phyloP scores from a whole-genome alignment of 2,797 vertebrate species.

The Pampus argenteus region DNA sequence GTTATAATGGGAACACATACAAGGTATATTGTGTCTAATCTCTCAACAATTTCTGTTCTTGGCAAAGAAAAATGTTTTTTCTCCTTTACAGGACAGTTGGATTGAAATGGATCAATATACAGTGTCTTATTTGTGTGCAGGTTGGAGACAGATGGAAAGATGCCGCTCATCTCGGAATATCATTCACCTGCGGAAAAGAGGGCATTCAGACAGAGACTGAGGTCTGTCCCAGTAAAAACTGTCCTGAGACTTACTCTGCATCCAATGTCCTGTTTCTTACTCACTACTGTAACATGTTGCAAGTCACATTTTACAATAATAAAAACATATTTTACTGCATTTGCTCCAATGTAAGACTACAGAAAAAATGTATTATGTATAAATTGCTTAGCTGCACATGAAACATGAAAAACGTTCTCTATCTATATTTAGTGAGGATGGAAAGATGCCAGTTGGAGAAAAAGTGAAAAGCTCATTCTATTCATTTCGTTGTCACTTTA shows the following conservation, averaged over 20 bases:
- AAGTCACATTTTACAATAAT: neutral
- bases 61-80: neutral
- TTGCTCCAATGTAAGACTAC: neutral
- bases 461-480: neutral
- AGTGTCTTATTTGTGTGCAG: constrained; percentile 48
- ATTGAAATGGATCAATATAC: neutral
- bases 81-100: neutral
- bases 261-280: neutral
- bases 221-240: constrained; percentile 67
- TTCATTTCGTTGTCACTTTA: neutral
- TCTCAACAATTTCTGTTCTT: neutral
- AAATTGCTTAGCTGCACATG: neutral
- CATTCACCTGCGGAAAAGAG: constrained; percentile 64
- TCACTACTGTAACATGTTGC: neutral
- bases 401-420: neutral
- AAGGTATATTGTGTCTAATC: constrained; percentile 55
- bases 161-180: constrained; percentile 55
- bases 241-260: constrained; percentile 67
- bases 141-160: constrained; percentile 79
- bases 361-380: neutral
- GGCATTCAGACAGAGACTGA: constrained; percentile 62
- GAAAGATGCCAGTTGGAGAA: neutral
- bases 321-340: neutral
- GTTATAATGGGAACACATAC: constrained; percentile 61
- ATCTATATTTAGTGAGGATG: neutral